A percentile compares a stretch with the other conserved stretches of the same genome.
Conservation (phyloP, 1,140 invertebrate species). For the Lithobius niger region DNA sequence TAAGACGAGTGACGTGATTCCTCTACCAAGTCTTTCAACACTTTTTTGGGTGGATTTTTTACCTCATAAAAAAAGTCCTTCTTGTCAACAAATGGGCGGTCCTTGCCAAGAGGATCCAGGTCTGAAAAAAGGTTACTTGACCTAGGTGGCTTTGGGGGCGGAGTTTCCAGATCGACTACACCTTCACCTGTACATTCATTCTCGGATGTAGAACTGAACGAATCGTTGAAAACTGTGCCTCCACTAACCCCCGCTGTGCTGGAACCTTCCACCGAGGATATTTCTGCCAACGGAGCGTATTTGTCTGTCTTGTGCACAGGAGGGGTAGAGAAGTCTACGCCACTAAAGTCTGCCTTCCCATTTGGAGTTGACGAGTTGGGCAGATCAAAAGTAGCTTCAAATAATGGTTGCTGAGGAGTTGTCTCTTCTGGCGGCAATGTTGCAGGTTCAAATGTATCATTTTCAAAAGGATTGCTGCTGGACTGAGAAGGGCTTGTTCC, state of each 20-base stretch:
- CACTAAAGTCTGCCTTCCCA: neutral
- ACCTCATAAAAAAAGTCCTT: slow-evolving; percentile 89
- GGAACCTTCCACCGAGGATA: slow-evolving; percentile 14
- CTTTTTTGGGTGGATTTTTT: slow-evolving; percentile 82
- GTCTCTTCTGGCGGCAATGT: neutral
- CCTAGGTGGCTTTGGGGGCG: neutral
- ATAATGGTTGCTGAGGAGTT: neutral
- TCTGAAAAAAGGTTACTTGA: slow-evolving; percentile 49
- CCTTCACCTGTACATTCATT: too few species aligned
- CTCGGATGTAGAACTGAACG: too few species aligned
- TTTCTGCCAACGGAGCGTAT: slow-evolving; percentile 18
- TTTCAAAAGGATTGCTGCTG: neutral
- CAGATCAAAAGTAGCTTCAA: neutral
- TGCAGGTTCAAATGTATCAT: neutral
- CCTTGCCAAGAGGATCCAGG: slow-evolving; percentile 46
- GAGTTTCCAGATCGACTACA: too few species aligned
- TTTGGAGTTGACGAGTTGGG: neutral
- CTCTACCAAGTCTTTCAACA: slow-evolving; percentile 61
- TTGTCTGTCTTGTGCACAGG: slow-evolving; percentile 11
- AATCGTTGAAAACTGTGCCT: too few species aligned
- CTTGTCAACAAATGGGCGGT: slow-evolving; percentile 82
- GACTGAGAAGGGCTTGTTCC: neutral
- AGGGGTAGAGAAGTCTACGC: slow-evolving; percentile 13
- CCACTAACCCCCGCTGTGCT: too few species aligned
- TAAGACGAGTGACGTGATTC: slow-evolving; percentile 2